phyloP scores from a whole-genome alignment of 2,113 vertebrate species.

The Leucopsar rothschildi region DNA sequence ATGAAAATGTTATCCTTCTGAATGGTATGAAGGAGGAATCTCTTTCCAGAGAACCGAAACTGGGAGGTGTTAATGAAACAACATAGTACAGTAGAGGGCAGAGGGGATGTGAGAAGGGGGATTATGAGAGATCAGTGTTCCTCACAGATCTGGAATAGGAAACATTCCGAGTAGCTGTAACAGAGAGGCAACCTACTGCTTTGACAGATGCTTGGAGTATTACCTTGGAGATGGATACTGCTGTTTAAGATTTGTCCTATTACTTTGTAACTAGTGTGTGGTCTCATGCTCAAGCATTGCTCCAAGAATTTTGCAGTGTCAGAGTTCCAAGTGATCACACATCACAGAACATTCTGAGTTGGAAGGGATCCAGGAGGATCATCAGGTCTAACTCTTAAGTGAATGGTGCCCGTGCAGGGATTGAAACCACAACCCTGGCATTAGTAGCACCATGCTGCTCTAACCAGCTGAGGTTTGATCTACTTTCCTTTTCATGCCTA shows the following conservation, averaged over 20 bases:
- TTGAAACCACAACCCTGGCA: not conserved
- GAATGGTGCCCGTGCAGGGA: not conserved
- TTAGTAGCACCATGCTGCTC: not conserved
- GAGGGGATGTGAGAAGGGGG: not conserved
- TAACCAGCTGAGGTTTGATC: not conserved
- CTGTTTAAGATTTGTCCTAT: not conserved
- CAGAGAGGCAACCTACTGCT: not conserved
- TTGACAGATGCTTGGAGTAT: not conserved
- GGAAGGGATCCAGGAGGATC: not conserved
- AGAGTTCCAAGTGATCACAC: not conserved
- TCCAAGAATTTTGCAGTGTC: not conserved
- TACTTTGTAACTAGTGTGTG: not conserved
- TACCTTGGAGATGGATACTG: not conserved
- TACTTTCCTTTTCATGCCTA: not conserved
- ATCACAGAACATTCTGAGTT: not conserved
- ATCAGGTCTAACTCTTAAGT: not conserved
- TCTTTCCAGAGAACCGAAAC: not conserved
- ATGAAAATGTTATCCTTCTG: not conserved
- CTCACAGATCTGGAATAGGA: not conserved
- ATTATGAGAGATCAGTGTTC: not conserved
- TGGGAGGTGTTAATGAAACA: not conserved
- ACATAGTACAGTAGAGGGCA: not conserved
- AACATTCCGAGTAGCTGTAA: not conserved
- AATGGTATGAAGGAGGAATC: not conserved
- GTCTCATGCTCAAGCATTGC: not conserved